A percentile compares a stretch with the other conserved stretches of the same genome.
These are phyloP conservation scores for Athene cunicularia DNA, from an alignment of 2,113 vertebrate genomes.

Conservation along the genomic window DNA sequence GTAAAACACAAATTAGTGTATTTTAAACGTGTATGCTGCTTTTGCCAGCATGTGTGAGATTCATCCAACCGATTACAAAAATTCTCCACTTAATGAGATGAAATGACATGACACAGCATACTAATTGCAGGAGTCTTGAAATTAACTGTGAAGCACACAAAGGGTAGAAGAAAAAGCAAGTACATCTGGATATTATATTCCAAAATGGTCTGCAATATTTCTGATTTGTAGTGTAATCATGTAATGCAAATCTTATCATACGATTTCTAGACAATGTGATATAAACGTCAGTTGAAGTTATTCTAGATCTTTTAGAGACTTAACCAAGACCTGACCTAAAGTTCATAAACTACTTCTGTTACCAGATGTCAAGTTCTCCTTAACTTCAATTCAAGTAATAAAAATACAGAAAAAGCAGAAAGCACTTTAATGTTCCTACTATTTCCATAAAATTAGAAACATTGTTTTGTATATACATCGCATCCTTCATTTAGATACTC, in stretches of 20 bases:
- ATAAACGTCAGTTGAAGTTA: neutral
- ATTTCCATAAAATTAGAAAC: neutral
- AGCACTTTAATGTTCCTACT: neutral
- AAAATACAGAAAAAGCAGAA: neutral
- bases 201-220: neutral
- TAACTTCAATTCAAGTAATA: neutral
- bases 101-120: neutral
- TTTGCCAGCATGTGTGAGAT: neutral
- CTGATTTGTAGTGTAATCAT: neutral
- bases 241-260: rapidly evolving
- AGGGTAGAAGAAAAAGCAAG: neutral
- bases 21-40: neutral
- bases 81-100: neutral
- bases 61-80: neutral
- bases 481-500: neutral
- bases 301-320: neutral
- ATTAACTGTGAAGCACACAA: neutral
- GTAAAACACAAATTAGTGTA: neutral
- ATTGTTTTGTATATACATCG: neutral
- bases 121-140: neutral
- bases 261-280: neutral
- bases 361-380: neutral
- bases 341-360: neutral
- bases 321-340: neutral
- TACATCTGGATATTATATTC: neutral